phyloP scores from a whole-genome alignment of 2,888 invertebrate species.

The Oscheius sp. region DNA sequence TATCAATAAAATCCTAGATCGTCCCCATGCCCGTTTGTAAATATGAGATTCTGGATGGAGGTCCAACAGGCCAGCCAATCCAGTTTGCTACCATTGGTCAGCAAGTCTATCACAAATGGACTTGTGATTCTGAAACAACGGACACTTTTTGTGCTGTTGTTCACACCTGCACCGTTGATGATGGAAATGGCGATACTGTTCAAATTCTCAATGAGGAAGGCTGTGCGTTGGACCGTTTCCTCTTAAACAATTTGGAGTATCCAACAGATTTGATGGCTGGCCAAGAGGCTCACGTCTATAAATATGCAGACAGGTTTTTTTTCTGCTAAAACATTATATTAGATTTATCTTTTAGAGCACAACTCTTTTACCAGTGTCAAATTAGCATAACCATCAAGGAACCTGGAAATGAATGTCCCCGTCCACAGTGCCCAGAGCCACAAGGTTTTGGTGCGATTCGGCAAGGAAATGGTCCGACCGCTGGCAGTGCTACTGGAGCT shows the following conservation, averaged over 20 bases:
- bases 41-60: slow-evolving; percentile 65
- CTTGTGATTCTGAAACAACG: slow-evolving; percentile 63
- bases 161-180: slow-evolving; percentile 66
- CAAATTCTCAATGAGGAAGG: slow-evolving; percentile 65
- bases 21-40: slow-evolving; percentile 68
- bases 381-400: slow-evolving; percentile 67
- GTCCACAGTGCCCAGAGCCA: slow-evolving; percentile 67
- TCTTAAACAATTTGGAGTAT: slow-evolving; percentile 68
- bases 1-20: slow-evolving; percentile 26
- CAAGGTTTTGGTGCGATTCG: slow-evolving; percentile 63
- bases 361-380: slow-evolving; percentile 67
- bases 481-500: neutral
- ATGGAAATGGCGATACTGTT: slow-evolving; percentile 64
- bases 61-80: slow-evolving; percentile 62
- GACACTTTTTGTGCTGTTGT: slow-evolving; percentile 68
- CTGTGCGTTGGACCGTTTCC: slow-evolving; percentile 65
- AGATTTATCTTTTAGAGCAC: slow-evolving; percentile 38
- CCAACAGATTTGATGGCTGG: slow-evolving; percentile 66
- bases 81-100: slow-evolving; percentile 66
- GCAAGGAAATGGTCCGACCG: neutral
- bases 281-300: slow-evolving; percentile 68
- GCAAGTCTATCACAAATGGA: slow-evolving; percentile 66
- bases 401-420: slow-evolving; percentile 66
- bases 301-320: slow-evolving; percentile 58
- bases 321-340: neutral